Conservation (phyloP, 2,888 invertebrate genomes). For the Hemistola chrysoprasaria region DNA sequence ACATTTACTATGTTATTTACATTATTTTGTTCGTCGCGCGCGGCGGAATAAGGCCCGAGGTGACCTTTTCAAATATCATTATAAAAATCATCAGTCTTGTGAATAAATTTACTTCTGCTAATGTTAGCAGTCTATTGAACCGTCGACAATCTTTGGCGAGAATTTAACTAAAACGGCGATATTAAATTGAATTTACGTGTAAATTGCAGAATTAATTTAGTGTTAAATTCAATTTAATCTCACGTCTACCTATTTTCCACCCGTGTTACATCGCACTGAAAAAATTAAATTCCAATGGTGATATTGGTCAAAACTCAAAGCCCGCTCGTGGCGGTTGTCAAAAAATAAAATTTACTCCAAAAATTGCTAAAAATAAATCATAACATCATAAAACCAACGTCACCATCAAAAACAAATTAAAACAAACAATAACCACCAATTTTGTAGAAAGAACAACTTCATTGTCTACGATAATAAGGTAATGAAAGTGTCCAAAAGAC, state of each 20-base stretch:
- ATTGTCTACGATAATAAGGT: too few relatives aligned
- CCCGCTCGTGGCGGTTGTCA: slow-evolving; percentile 19
- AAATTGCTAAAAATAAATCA: slow-evolving; percentile 1
- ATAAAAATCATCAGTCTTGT: slow-evolving; percentile 79
- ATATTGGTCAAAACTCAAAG: slow-evolving; percentile 10
- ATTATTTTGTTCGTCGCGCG: slow-evolving; percentile 52
- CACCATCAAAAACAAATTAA: slow-evolving; percentile 11
- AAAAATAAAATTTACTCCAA: slow-evolving; percentile 1
- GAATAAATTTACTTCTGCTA: slow-evolving; percentile 60
- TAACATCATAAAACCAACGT: slow-evolving; percentile 6
- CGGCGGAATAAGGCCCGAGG: slow-evolving; percentile 42
- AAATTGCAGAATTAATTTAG: neutral
- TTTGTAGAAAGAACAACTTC: neutral
- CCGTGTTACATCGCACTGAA: neutral
- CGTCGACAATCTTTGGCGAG: slow-evolving; percentile 69
- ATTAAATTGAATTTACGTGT: slow-evolving; percentile 47
- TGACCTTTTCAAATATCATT: slow-evolving; percentile 58
- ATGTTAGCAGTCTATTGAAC: slow-evolving; percentile 46
- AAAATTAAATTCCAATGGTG: slow-evolving; percentile 4
- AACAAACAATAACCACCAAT: slow-evolving; percentile 3
- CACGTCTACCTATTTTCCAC: slow-evolving; percentile 1
- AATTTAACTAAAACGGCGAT: slow-evolving; percentile 43
- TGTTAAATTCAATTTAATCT: neutral
- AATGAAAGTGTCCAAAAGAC: neutral
- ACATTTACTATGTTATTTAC: slow-evolving; percentile 68